Evolutionary conservation across 2,888 invertebrate species (phyloP).

Genomic region (Pammene aurita): DNA sequence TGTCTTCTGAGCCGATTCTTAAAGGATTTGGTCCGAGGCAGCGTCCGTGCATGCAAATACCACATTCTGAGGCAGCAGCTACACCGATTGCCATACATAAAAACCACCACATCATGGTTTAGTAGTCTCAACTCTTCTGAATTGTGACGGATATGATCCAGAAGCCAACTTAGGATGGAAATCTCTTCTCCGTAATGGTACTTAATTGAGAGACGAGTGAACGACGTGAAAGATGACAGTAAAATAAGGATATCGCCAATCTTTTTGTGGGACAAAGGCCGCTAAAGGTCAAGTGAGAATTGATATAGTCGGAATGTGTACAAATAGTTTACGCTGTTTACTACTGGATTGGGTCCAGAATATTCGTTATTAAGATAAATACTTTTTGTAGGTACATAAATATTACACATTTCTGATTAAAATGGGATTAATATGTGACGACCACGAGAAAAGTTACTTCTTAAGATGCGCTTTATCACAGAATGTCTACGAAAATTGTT

Average conservation of each 20-base stretch:
- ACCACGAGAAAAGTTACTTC: too few relatives aligned
- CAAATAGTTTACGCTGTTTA: neutral
- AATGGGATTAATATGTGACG: too few relatives aligned
- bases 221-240: neutral
- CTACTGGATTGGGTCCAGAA: too few relatives aligned
- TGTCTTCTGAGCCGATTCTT: slow-evolving; percentile 6
- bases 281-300: neutral
- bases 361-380: too few relatives aligned
- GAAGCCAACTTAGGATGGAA: too few relatives aligned
- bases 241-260: neutral
- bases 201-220: neutral
- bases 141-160: neutral
- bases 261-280: neutral
- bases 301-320: neutral
- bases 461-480: too few relatives aligned
- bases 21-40: slow-evolving; percentile 7
- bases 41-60: slow-evolving; percentile 1
- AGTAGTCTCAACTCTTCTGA: neutral
- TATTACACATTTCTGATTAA: too few relatives aligned
- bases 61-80: slow-evolving; percentile 6
- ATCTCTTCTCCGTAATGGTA: too few relatives aligned
- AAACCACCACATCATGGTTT: slow-evolving; percentile 11
- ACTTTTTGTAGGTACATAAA: too few relatives aligned
- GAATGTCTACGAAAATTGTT: too few relatives aligned
- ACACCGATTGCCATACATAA: neutral